Evolutionary conservation across 1,140 invertebrate genomes (phyloP).

Genomic region (Drosophila parvula): DNA sequence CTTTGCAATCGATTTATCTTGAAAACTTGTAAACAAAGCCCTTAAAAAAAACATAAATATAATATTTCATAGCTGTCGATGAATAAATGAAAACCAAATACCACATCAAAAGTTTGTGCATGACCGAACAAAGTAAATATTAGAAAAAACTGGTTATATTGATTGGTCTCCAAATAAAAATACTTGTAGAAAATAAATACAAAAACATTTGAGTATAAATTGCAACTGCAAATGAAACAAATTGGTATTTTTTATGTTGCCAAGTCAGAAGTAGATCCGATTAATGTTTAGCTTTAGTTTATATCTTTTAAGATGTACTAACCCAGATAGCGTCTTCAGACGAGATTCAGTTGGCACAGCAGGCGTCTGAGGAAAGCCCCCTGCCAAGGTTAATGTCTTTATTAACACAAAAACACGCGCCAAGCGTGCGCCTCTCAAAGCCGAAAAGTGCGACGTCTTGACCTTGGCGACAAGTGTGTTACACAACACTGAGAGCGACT

Average conservation of each 20-base stretch:
- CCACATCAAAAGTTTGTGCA: background rate
- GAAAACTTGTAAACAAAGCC: background rate
- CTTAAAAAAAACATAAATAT: background rate
- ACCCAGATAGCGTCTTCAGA: slow-evolving; percentile 5
- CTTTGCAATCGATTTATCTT: background rate
- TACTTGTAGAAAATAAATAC: background rate
- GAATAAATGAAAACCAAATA: slow-evolving; percentile 2
- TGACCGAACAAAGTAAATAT: background rate
- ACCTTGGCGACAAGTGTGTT: slow-evolving; percentile 42
- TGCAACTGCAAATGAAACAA: too few relatives aligned
- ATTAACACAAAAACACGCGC: slow-evolving; percentile 45
- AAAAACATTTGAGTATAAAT: background rate
- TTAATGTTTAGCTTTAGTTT: background rate
- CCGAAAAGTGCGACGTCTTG: slow-evolving; percentile 31
- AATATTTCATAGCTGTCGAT: slow-evolving; percentile 1
- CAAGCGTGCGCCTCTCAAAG: slow-evolving; percentile 31
- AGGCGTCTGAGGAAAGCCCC: slow-evolving; percentile 16
- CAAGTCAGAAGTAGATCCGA: background rate
- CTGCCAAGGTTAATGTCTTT: slow-evolving; percentile 51
- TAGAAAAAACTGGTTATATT: background rate
- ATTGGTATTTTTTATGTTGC: background rate
- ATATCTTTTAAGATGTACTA: background rate
- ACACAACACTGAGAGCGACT: slow-evolving; percentile 21
- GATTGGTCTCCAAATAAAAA: background rate
- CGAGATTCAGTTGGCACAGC: slow-evolving; percentile 13